Base-by-base conservation (phyloP, 2,113 vertebrate species). In the Paracanthobrama guichenoti region DNA sequence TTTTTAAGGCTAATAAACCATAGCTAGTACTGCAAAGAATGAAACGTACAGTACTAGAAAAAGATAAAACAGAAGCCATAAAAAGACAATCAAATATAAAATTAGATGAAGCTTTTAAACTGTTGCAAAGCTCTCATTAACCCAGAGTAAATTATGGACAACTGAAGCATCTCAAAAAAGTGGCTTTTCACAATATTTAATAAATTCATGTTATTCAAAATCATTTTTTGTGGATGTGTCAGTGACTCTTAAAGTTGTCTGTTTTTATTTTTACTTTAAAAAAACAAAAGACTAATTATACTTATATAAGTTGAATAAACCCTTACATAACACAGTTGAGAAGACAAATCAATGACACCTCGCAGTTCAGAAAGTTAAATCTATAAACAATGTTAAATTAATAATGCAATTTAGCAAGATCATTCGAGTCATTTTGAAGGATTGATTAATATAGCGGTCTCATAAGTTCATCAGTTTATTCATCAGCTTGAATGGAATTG, bases 1-100 rank as follows among this genome's bases (percentile, higher is more conserved):
- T 71, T 71, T n/a, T 71, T 44, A 73, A 46, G 42, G 39, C 35
- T 69, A 42, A 69, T 69, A 10, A 67, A 67, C 31, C 66, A 20
- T 42, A 16, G 22, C 10, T 39, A 42, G 12, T 46, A 73, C 69
- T 46, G 69, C n/a, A 73, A 24, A 73, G 69, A 46, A 73, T 73
- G 6, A 16, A 42, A 73, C 42, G 24, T 46, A 26, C 12, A 46
- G 12, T 73, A 73, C 42, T 73, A 73, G 12, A 46, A 46, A 31
- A 46, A 46, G n/a, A 72, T 24, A 72, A 24, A 72, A 55, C 53
- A 55, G 12, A 24, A 13, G 69, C 10, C 35, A 22, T 69, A 39
- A 35, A 69, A 20, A 69, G 18, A 39, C 44, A 11, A 20, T 39
- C 3, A 42, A 22, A 39, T 22, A 42, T 42, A 42, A 39, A 22